Evolutionary conservation across 2,797 vertebrate species (phyloP).

Genomic region (Pipistrellus nathusii): DNA sequence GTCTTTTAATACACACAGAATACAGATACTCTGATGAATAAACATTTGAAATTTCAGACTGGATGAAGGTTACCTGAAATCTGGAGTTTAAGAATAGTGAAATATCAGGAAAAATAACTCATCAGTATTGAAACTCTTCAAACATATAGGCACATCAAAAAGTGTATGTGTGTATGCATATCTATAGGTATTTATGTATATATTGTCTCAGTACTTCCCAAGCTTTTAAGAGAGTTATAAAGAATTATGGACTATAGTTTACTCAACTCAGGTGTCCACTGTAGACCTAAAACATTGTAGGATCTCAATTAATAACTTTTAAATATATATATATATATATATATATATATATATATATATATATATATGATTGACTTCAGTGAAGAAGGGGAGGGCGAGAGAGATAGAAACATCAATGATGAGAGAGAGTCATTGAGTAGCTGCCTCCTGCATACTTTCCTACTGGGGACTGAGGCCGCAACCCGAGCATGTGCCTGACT

Average conservation of each 20-base stretch:
- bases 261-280: neutral
- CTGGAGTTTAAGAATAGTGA: neutral
- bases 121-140: neutral
- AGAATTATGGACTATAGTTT: neutral
- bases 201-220: neutral
- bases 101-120: neutral
- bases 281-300: neutral
- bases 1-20: neutral
- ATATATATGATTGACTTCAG: neutral
- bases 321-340: no score
- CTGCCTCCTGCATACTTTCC: neutral
- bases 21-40: neutral
- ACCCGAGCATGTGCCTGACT: neutral
- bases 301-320: neutral
- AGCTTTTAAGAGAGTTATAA: neutral
- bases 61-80: neutral
- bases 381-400: no score
- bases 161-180: neutral
- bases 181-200: neutral
- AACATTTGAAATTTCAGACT: conserved; percentile 22
- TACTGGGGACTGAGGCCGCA: neutral
- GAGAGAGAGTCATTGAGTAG: neutral
- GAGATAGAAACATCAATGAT: neutral
- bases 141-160: neutral
- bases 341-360: no score